Percentiles rank a stretch among this genome's conserved stretches.
Conservation (phyloP, 2,797 vertebrate species). For the Epinephelus malabaricus region DNA sequence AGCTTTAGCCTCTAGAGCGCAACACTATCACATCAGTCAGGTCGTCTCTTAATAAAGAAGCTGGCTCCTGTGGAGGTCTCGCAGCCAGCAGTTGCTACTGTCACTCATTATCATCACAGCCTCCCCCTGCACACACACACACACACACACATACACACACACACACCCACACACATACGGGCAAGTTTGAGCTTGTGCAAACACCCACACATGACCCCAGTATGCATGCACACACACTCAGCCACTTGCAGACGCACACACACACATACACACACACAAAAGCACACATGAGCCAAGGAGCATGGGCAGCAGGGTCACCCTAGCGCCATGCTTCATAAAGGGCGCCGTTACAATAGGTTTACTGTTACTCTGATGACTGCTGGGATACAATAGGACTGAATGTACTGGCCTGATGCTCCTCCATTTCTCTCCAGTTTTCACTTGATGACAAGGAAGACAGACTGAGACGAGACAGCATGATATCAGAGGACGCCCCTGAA, state of each 20-base stretch:
- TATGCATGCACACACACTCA: conserved; percentile 67
- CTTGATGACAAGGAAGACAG: conserved; percentile 72
- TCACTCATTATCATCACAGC: conserved; percentile 87
- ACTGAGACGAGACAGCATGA: conserved; percentile 85
- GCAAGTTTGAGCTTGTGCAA: conserved; percentile 70
- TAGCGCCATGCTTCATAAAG: conserved; percentile 86
- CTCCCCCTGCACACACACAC: conserved; percentile 46
- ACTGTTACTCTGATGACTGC: conserved; percentile 82
- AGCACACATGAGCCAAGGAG: conserved; percentile 68
- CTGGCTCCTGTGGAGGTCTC: conserved; percentile 80
- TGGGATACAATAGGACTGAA: conserved; percentile 68
- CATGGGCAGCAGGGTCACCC: conserved; percentile 81
- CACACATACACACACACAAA: conserved; percentile 50
- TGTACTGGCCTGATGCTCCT: conserved; percentile 65
- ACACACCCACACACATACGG: conserved; percentile 43
- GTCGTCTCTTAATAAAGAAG: conserved; percentile 81
- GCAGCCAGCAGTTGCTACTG: conserved; percentile 89
- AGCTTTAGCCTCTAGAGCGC: conserved; percentile 55
- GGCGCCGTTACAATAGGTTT: conserved; percentile 85
- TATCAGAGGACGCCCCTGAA: conserved; percentile 84
- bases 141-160: conserved; percentile 39
- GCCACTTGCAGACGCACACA: conserved; percentile 42
- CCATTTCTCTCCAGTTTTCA: conserved; percentile 71
- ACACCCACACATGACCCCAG: conserved; percentile 75
- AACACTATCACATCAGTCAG: conserved; percentile 89